Evolutionary conservation across 2,113 vertebrate species (phyloP).

Genomic region (Procapra przewalskii): DNA sequence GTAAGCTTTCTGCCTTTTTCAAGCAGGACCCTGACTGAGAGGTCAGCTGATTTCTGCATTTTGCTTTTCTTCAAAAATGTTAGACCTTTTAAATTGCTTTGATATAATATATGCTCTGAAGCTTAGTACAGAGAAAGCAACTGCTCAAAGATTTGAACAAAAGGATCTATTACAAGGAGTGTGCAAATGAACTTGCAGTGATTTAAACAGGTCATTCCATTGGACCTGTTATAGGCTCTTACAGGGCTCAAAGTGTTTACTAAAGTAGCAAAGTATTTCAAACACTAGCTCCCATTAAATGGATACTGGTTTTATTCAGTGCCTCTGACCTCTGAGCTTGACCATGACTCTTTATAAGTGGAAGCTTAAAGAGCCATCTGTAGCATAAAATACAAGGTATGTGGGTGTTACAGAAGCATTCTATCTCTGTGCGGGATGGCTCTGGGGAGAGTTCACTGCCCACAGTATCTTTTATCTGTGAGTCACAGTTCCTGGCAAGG

Average conservation of each 20-base stretch:
- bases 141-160: slow-evolving; percentile 25
- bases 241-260: background rate
- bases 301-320: slow-evolving; percentile 16
- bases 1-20: background rate
- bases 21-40: slow-evolving; percentile 18
- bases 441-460: background rate
- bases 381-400: slow-evolving; percentile 18
- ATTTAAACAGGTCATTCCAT: background rate
- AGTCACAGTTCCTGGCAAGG: background rate
- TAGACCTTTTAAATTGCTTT: slow-evolving; percentile 35
- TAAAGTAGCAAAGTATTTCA: slow-evolving; percentile 12
- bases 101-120: background rate
- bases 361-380: slow-evolving; percentile 33
- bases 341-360: slow-evolving; percentile 30
- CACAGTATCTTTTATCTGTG: slow-evolving; percentile 14
- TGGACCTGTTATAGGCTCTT: background rate
- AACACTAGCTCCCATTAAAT: background rate
- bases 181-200: slow-evolving; percentile 17
- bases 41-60: background rate
- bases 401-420: background rate
- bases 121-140: slow-evolving; percentile 37
- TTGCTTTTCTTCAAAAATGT: slow-evolving; percentile 11
- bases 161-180: background rate
- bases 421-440: background rate
- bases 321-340: slow-evolving; percentile 34